Evolutionary conservation across 2,797 vertebrate genomes (phyloP), one percentile per base, ranked within the genome.

Genomic region (Distichodus sexfasciatus): DNA sequence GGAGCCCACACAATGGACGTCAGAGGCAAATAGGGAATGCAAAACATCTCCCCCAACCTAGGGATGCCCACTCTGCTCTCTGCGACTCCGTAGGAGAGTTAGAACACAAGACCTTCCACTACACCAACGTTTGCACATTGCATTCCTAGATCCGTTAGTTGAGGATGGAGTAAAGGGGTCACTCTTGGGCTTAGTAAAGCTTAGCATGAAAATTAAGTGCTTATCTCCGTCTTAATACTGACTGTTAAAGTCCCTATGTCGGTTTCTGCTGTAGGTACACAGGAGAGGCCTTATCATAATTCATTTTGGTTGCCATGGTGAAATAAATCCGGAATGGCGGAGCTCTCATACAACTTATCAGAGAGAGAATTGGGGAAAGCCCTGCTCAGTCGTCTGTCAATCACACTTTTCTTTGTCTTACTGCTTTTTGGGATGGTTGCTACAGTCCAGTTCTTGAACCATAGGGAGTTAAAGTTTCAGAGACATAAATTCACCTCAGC

Each of bases 1-100:
- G 26, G 33, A 69, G 64, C 81, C 81, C 79, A 79, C 79, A 70
- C 75, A 59, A 61, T 41, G 66, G 69, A 82, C 55, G 70, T 74
- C 48, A 69, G 28, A 64, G 66, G 54, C 33, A 54, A 62, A 38
- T 36, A 60, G 69, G 65, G 68, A 78, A 76, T 77, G 51, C 44
- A 33, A 69, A 75, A 64, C 61, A 72, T 78, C 70, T 69, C 71
- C 46, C 28, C 14, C 67, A 60, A 68, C 64, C 78, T 66, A n/a
- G 70, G 17, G 43, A 76, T 63, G 68, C 17, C 69, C 64, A 58
- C 69, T 69, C 58, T 69, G 57, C 19, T 9, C 21, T 46, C 29
- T 31, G 29, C 26, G 12, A 40, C 55, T 69, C 26, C 15, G 26
- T 23, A 21, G 41, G 19, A 51, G 29, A 28, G n/a, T n/a, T n/a